Base-by-base conservation (phyloP, 2,113 vertebrate species). In the Stegastes partitus region DNA sequence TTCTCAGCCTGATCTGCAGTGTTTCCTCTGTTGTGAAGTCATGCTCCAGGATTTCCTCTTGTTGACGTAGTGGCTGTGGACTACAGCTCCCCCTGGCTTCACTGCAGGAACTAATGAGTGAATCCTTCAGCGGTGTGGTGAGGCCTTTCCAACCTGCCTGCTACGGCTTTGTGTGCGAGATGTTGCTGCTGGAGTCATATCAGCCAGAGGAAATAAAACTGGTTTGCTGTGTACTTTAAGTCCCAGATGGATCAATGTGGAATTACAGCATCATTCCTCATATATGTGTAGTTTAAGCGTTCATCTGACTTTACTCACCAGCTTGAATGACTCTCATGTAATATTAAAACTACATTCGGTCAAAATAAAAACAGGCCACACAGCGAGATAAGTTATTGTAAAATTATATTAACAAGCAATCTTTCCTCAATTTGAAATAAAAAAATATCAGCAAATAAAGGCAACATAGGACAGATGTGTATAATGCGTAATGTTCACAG, bases 341-440 rank as follows among this genome's bases (percentile, higher is more conserved):
- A n/a, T 3, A 14, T 4, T 15, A 1, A 28, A 22, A 26, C 21
- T 6, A 4, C 5, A 45, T 34, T 34, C 34, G 9, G 1, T 6
- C 2, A 44, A 67, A 81, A 81, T 42, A 71, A 89, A 88, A 9
- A 80, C 77, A 85, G 68, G 10, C 68, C 74, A 90, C 83, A 83
- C 95, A 92, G 77, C 92, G 92, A 93, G 92, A 94, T 97, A 96
- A 96, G 95, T 96, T 95, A 96, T 96, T 96, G 94, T 94, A 95
- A 95, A 96, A 95, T 94, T 95, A 97, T 96, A 97, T 96, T 96
- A 94, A 94, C 88, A 93, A 94, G 93, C 94, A 95, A 94, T 94
- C 93, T 96, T 95, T 95, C 94, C 91, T 92, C 59, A 81, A 91
- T 92, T 92, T 93, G 87, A 93, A 95, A 94, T 91, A 91, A 93